A percentile compares a stretch with the other conserved stretches of the same genome.
phyloP scores from a whole-genome alignment of 64 coral and sea anemone species.

The Pocillopora verrucosa region DNA sequence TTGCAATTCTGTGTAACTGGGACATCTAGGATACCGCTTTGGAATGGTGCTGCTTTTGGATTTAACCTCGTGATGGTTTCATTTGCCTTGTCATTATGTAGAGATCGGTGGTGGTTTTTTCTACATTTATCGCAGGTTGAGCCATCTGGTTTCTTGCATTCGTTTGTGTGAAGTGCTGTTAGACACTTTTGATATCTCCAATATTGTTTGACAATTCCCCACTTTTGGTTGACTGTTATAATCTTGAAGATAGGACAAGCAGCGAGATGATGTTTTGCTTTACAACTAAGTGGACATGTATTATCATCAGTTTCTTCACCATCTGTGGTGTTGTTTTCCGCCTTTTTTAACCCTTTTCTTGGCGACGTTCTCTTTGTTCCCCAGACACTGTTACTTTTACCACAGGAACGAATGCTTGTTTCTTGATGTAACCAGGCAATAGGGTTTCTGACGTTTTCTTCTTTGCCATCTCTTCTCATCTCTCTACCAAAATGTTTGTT shows the following conservation, averaged over 20 bases:
- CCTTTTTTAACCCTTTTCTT: not conserved
- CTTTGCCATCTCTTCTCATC: slow-evolving; percentile 61
- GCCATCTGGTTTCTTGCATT: slow-evolving; percentile 34
- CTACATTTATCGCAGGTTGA: too few relatives aligned
- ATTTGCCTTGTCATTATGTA: slow-evolving; percentile 35
- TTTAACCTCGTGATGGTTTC: not conserved
- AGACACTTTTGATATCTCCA: slow-evolving; percentile 54
- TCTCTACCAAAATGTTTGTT: slow-evolving; percentile 71
- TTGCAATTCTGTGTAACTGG: not conserved
- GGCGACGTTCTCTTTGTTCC: not conserved
- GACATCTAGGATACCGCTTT: not conserved
- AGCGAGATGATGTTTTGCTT: slow-evolving; percentile 43
- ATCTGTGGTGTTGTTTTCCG: slow-evolving; percentile 9
- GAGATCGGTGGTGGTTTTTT: slow-evolving; percentile 31
- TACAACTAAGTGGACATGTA: slow-evolving; percentile 42
- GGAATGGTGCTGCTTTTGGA: slow-evolving; percentile 13
- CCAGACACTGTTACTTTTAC: not conserved
- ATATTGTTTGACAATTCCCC: slow-evolving; percentile 37
- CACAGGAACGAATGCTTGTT: slow-evolving; percentile 57
- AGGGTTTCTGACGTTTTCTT: slow-evolving; percentile 70
- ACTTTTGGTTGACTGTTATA: slow-evolving; percentile 47
- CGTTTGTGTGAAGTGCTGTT: slow-evolving; percentile 47
- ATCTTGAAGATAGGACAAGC: slow-evolving; percentile 45
- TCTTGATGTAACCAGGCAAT: slow-evolving; percentile 72
- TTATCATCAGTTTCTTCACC: slow-evolving; percentile 8